Conservation (phyloP, 2,113 vertebrate species). For the Semnornis frantzii region DNA sequence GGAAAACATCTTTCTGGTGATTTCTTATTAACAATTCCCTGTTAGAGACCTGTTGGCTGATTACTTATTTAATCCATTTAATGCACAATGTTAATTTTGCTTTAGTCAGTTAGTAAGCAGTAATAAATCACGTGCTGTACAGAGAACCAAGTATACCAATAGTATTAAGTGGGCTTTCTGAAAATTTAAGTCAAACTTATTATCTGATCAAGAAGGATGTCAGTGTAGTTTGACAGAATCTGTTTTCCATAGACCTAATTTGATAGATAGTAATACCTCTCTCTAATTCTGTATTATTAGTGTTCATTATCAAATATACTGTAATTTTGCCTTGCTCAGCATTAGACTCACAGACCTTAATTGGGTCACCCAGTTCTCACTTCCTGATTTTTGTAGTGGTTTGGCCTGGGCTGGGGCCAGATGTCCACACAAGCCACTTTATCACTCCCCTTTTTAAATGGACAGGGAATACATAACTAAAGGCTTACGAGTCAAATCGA, state of each 20-base stretch:
- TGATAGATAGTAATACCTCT: constrained; percentile 40
- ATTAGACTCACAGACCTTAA: background rate
- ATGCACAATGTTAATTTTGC: constrained; percentile 26
- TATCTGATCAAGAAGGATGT: constrained; percentile 31
- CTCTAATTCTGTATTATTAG: constrained; percentile 7
- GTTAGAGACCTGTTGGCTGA: background rate
- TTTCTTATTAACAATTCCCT: background rate
- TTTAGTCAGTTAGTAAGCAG: constrained; percentile 24
- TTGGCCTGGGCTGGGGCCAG: too few species aligned
- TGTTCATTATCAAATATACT: background rate
- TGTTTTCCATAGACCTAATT: constrained; percentile 33
- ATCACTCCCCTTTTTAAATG: too few species aligned
- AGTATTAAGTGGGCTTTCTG: background rate
- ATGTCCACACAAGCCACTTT: too few species aligned
- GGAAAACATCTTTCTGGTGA: background rate
- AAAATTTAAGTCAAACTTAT: constrained; percentile 26
- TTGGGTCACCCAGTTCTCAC: background rate
- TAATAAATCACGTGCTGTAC: constrained; percentile 1
- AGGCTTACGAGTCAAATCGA: too few species aligned
- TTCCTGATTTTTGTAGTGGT: background rate
- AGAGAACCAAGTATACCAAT: constrained; percentile 2
- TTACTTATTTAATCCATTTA: background rate
- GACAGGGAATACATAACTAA: too few species aligned
- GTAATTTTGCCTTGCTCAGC: background rate
- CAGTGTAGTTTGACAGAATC: constrained; percentile 28